Evolutionary conservation across 2,797 vertebrate genomes (phyloP).

Genomic region (Yasuhikotakia modesta): DNA sequence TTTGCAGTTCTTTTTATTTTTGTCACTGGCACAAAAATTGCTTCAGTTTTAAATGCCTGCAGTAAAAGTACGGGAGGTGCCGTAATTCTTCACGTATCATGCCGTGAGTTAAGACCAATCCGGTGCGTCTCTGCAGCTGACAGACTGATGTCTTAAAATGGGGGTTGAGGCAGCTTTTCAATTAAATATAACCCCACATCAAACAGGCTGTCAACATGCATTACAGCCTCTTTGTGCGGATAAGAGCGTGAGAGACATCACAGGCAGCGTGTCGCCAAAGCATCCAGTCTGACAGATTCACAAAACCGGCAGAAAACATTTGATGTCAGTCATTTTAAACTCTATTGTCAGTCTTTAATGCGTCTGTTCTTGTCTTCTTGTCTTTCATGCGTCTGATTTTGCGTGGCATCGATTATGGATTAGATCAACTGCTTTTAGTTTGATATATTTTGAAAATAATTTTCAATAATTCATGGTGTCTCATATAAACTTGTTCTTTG

Average conservation of each 20-base stretch:
- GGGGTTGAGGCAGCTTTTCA: slow-evolving; percentile 67
- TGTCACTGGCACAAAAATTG: too few species aligned
- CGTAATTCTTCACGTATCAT: not conserved
- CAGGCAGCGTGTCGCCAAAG: slow-evolving; percentile 54
- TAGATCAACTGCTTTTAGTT: not conserved
- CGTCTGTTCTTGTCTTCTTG: not conserved
- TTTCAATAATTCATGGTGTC: slow-evolving; percentile 16
- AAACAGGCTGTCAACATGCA: slow-evolving; percentile 74
- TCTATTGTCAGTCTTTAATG: not conserved
- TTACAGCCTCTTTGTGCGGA: slow-evolving; percentile 74
- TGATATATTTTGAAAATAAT: not conserved
- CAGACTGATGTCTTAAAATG: slow-evolving; percentile 11
- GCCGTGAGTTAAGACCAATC: slow-evolving; percentile 19
- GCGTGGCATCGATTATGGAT: not conserved
- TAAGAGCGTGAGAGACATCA: slow-evolving; percentile 72
- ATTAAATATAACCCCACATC: slow-evolving; percentile 79
- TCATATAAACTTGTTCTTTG: slow-evolving; percentile 58
- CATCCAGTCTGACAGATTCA: slow-evolving; percentile 62
- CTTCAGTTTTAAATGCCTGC: not conserved
- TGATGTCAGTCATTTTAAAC: not conserved
- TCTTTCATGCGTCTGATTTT: too few species aligned
- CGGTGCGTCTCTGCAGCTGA: not conserved
- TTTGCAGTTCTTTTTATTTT: not conserved
- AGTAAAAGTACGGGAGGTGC: not conserved
- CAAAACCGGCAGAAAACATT: slow-evolving; percentile 42